These are phyloP conservation scores for Cheilosia grossa DNA, from an alignment of 2,888 invertebrate genomes.

Conservation along the genomic window DNA sequence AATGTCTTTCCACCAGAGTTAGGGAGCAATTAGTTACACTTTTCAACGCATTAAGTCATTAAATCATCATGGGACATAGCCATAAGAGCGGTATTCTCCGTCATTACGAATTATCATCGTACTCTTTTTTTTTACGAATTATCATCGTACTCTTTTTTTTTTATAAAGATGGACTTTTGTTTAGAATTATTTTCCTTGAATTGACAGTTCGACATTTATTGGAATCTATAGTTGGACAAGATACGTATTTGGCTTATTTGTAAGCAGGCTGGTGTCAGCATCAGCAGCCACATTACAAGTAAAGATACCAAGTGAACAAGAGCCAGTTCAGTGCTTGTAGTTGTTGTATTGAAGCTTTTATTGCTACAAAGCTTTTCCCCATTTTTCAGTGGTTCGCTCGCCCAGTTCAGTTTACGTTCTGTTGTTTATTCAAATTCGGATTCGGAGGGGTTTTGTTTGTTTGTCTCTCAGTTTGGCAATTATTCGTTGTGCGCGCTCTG, in stretches of 20 bases:
- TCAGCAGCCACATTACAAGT: not conserved
- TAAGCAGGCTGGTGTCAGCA: not conserved
- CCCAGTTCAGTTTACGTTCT: constrained; percentile 44
- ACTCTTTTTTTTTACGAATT: no score
- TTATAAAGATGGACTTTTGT: not conserved
- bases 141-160: no score
- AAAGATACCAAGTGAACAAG: constrained; percentile 26
- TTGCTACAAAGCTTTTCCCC: constrained; percentile 35
- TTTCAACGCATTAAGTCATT: no score
- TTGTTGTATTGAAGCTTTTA: constrained; percentile 46
- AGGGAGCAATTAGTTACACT: no score
- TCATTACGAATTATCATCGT: no score
- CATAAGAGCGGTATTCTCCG: no score
- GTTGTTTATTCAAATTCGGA: constrained; percentile 69
- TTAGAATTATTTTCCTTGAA: not conserved
- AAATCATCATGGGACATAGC: no score
- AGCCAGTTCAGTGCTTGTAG: not conserved
- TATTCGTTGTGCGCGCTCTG: constrained; percentile 69
- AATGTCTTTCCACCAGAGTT: no score
- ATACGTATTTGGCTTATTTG: not conserved
- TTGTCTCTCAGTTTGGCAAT: constrained; percentile 66
- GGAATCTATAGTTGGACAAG: not conserved
- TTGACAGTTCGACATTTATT: not conserved
- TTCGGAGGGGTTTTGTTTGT: constrained; percentile 67
- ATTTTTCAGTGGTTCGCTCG: constrained; percentile 39